Percentiles rank a stretch among this genome's conserved stretches.
These are phyloP conservation scores for Harpalus rufipes DNA, from an alignment of 2,888 invertebrate species.

Conservation along the genomic window DNA sequence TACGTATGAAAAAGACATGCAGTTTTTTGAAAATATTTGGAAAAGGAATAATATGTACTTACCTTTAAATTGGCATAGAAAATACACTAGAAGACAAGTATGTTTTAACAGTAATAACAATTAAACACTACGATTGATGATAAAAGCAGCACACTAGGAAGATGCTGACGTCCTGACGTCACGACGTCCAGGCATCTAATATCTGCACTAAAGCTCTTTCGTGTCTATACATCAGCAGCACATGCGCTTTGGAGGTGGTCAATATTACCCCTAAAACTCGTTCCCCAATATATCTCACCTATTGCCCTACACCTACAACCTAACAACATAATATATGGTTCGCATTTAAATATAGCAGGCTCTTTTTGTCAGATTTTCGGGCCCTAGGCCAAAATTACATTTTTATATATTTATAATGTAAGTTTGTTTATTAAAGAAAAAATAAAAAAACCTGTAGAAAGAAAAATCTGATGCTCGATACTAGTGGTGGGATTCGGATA, in stretches of 20 bases:
- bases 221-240: neutral
- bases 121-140: neutral
- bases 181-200: slow-evolving; percentile 1
- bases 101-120: neutral
- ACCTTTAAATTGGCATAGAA: slow-evolving; percentile 2
- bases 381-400: too few species aligned
- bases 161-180: neutral
- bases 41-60: neutral
- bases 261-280: slow-evolving; percentile 1
- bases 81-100: neutral
- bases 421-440: too few species aligned
- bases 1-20: too few species aligned
- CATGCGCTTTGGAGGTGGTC: slow-evolving; percentile 5
- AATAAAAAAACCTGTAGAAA: too few species aligned
- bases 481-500: too few species aligned
- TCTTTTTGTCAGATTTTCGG: too few species aligned
- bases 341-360: neutral
- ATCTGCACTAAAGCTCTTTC: slow-evolving; percentile 16
- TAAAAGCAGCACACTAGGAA: neutral
- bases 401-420: too few species aligned
- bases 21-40: neutral
- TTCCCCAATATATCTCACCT: neutral
- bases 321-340: neutral
- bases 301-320: neutral
- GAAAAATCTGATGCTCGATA: too few species aligned